A percentile compares a stretch with the other conserved stretches of the same genome.
These are phyloP conservation scores for Ascidia mentula DNA, from an alignment of 23 tunicate genomes.

Conservation along the genomic window DNA sequence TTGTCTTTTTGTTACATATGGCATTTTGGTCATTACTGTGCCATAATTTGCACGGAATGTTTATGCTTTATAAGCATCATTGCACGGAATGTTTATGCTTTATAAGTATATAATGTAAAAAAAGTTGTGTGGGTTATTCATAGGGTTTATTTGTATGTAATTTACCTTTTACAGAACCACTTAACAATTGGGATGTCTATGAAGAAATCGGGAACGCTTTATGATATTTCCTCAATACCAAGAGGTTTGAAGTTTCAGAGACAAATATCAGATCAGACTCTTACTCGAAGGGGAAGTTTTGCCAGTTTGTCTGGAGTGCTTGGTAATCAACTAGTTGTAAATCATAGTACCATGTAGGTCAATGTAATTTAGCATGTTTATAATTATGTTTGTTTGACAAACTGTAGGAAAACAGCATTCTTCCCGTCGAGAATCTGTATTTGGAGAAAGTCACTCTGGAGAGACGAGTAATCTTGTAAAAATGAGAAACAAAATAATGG, in stretches of 20 bases:
- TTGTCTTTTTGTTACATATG: too few species aligned
- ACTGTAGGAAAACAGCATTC: constrained; percentile 7
- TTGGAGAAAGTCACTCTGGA: constrained; percentile 7
- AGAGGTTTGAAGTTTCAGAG: constrained; percentile 54
- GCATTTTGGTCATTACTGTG: too few species aligned
- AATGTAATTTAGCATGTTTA: background rate
- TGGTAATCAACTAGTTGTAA: background rate
- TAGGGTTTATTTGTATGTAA: too few species aligned
- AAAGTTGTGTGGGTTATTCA: too few species aligned
- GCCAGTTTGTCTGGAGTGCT: constrained; percentile 25
- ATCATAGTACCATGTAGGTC: background rate
- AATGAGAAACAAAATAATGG: constrained; percentile 62
- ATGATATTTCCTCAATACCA: constrained; percentile 57
- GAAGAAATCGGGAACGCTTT: constrained; percentile 34
- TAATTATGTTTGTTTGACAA: background rate
- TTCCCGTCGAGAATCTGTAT: constrained; percentile 15
- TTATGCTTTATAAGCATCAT: too few species aligned
- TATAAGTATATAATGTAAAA: too few species aligned
- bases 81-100: too few species aligned
- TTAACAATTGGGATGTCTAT: constrained; percentile 4
- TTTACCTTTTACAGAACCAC: background rate
- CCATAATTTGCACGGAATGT: too few species aligned
- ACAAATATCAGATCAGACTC: constrained; percentile 70
- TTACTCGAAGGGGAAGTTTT: constrained; percentile 66
- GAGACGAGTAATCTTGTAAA: constrained; percentile 83